These are phyloP conservation scores for Gadus chalcogrammus DNA, from an alignment of 2,113 vertebrate genomes.

Conservation along the genomic window DNA sequence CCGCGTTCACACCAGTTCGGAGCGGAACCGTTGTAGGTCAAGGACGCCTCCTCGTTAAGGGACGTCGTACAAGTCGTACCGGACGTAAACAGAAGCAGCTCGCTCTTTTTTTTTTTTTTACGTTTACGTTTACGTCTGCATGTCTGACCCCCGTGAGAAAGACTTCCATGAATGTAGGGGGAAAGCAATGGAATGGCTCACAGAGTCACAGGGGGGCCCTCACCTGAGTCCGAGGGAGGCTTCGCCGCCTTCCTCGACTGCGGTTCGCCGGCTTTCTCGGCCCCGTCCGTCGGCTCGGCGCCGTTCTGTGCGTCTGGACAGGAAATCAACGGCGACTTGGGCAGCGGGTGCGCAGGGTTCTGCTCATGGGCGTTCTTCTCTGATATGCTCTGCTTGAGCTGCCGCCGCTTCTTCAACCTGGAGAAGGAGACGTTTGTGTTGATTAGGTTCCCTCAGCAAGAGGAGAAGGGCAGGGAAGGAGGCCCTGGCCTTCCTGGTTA, in stretches of 20 bases:
- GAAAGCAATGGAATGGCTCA: background rate
- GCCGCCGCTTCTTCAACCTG: slow-evolving; percentile 72
- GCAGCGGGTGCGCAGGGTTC: slow-evolving; percentile 29
- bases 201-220: background rate
- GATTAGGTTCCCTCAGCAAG: no score
- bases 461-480: no score
- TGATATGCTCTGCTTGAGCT: slow-evolving; percentile 64
- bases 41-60: no score
- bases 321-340: slow-evolving; percentile 50
- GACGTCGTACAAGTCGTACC: no score
- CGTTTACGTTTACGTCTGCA: background rate
- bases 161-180: background rate
- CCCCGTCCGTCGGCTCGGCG: slow-evolving; percentile 39
- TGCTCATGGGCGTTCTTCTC: slow-evolving; percentile 60
- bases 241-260: slow-evolving; percentile 30
- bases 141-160: background rate
- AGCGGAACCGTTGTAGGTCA: no score
- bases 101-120: no score
- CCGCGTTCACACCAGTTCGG: no score
- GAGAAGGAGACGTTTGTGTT: background rate
- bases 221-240: slow-evolving; percentile 42
- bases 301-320: slow-evolving; percentile 32
- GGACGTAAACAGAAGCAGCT: no score
- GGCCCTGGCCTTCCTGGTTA: no score
- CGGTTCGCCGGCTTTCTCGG: slow-evolving; percentile 7